A percentile compares a stretch with the other conserved stretches of the same genome.
Conservation (phyloP, 2,797 vertebrate genomes). For the Phoebastria nigripes region DNA sequence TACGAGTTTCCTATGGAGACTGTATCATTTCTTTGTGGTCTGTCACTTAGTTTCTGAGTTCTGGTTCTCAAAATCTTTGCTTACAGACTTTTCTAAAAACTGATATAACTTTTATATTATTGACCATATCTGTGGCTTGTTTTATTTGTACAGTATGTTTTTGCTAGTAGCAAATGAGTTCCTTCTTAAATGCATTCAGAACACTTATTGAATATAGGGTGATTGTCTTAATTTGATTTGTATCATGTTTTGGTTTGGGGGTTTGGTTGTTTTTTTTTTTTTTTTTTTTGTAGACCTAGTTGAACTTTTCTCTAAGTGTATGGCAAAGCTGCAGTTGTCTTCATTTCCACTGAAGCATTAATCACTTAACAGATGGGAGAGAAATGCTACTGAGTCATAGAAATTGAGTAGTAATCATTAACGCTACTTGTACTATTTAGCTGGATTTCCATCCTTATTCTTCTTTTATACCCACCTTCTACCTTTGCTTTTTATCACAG, state of each 20-base stretch:
- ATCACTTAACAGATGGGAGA: background rate
- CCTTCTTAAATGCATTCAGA: background rate
- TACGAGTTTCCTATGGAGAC: background rate
- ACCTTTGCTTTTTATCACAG: background rate
- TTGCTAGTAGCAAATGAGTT: background rate
- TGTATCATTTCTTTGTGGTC: background rate
- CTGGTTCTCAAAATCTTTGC: background rate
- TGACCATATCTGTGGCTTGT: background rate
- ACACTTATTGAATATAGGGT: background rate
- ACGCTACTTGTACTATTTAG: background rate
- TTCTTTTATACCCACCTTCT: background rate
- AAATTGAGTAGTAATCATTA: background rate
- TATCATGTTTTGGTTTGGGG: background rate
- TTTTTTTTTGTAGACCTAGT: background rate
- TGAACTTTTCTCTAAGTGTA: background rate
- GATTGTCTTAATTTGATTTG: background rate
- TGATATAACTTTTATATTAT: background rate
- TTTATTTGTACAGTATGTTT: background rate
- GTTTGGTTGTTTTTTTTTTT: fast-evolving
- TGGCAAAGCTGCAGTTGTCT: background rate
- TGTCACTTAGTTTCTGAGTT: background rate
- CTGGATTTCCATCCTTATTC: background rate
- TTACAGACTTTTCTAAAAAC: background rate
- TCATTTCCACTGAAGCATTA: background rate
- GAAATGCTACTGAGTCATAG: background rate